Conservation (phyloP, 2,888 invertebrate genomes). For the Andrena bucephala region DNA sequence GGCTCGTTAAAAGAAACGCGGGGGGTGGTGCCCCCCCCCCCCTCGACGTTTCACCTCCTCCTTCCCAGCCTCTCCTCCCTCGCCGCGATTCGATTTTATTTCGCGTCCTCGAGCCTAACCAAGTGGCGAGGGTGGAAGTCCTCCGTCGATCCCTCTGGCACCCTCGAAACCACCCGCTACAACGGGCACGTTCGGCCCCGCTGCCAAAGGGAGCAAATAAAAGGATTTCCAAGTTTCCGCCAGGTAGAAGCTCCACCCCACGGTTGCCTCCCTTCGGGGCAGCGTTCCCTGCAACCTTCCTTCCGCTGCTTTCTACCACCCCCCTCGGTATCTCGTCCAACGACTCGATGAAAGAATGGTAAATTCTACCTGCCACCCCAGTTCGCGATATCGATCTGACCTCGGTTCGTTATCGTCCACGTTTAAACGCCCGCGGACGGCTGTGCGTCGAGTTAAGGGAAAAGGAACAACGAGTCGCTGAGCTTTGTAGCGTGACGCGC, state of each 20-base stretch:
- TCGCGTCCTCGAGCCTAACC: conserved; percentile 23
- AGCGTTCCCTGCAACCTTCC: conserved; percentile 32
- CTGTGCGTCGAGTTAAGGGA: conserved; percentile 37
- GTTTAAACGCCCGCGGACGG: conserved; percentile 26
- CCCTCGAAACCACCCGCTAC: conserved; percentile 21
- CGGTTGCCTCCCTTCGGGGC: conserved; percentile 40
- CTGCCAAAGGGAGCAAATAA: conserved; percentile 65
- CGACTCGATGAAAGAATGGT: conserved; percentile 45
- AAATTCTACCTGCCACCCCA: conserved; percentile 36
- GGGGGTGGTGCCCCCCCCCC: conserved; percentile 39
- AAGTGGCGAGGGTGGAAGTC: conserved; percentile 18
- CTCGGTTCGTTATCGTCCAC: conserved; percentile 42
- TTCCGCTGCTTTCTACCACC: conserved; percentile 8
- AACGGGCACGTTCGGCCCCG: conserved; percentile 44
- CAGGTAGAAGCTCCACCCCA: conserved; percentile 55
- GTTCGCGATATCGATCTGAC: conserved; percentile 61
- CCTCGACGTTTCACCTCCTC: conserved; percentile 5
- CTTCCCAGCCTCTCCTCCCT: not conserved
- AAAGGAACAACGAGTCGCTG: conserved; percentile 43
- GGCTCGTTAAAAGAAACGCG: conserved; percentile 72
- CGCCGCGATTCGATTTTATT: conserved; percentile 35
- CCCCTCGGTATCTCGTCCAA: conserved; percentile 8
- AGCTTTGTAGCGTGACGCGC: conserved; percentile 30
- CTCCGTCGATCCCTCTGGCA: conserved; percentile 10
- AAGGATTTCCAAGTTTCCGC: conserved; percentile 74